Evolutionary conservation across 2,797 vertebrate genomes (phyloP), one percentile per base, ranked within the genome.

Genomic region (Trachops cirrhosus): DNA sequence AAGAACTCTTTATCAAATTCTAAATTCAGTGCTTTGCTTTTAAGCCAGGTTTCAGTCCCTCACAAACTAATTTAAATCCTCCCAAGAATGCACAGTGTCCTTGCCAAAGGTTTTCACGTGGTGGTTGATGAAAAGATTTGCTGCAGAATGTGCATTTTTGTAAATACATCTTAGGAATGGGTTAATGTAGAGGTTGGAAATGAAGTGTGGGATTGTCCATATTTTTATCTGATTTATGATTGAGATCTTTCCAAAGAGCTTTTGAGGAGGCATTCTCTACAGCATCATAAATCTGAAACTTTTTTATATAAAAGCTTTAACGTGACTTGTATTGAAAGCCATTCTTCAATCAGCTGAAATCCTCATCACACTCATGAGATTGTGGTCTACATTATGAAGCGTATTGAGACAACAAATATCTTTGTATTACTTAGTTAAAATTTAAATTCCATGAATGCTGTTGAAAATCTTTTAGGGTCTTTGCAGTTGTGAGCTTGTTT

Each of bases 41-140:
- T 97, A 98, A 97, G 97, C 93, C 97, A 97, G 97, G 97, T 98
- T 98, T 98, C 97, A 97, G 97, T 98, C 94, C 67, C 94, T 44
- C 9, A 87, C 97, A 89, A 94, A 94, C 97, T 97, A 96, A 98
- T 98, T 98, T 98, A 98, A 98, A 98, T 98, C 98, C 98, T 97
- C 95, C 88, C 82, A 98, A 98, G 98, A 98, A 98, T 98, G 98
- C 93, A 88, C 46, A 94, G 64, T 96, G 91, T 98, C 96, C 97
- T 97, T 98, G 97, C 98, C 98, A 98, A 97, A 97, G 97, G 83
- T 98, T 98, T 98, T 98, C 97, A 96, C 97, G 93, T 94, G 94
- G 95, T 95, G 96, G 70, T 96, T 98, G 98, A 98, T 98, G 98
- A 97, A 98, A 97, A 97, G 97, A 97, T 95, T 97, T 98, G 85